Base-by-base conservation (phyloP, 2,113 vertebrate genomes). In the Pseudopipra pipra region DNA sequence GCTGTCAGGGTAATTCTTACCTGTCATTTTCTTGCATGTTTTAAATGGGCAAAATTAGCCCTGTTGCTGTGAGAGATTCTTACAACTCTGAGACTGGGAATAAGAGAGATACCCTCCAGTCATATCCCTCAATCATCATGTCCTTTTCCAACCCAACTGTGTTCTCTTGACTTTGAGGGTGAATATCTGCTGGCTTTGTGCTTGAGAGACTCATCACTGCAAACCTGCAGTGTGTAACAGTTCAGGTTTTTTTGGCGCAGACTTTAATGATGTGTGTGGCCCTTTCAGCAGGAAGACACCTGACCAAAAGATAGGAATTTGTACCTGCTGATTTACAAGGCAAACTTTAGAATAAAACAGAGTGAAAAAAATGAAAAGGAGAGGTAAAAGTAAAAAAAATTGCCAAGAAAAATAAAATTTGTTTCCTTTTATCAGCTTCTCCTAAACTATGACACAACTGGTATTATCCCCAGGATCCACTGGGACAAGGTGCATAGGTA, bases 21-120 rank as follows among this genome's bases (percentile, higher is more conserved):
- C 46, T 56, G 2, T 49, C 1, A 9, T n/a, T 41, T 44, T 9
- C 39, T 39, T 76, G 31, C 19, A 3, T 6, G 28, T 56, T 43
- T 83, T 72, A 37, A 51, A 21, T 4, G 28, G 44, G 49, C 13
- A 35, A 14, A 30, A 20, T 41, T 79, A 33, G 13, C 35, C 19
- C 25, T 0, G 0, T 9, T 33, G 14, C 31, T 80, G 11, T 59
- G 25, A 73, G 47, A 49, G 11, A 7, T 55, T 37, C 28, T 58
- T 41, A 5, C 10, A 22, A 5, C 23, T 27, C 4, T 39, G 49
- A 11, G 35, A 49, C 5, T 0, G 2, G 33, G 27, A 70, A 44
- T 16, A 56, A 62, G 21, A 27, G 21, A 71, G 9, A 37, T 82
- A 65, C 37, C 19, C 16, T 70, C 51, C 58, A 15, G 30, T 18